Base-by-base conservation (phyloP, 2,888 invertebrate genomes). In the Agrotis clavis region DNA sequence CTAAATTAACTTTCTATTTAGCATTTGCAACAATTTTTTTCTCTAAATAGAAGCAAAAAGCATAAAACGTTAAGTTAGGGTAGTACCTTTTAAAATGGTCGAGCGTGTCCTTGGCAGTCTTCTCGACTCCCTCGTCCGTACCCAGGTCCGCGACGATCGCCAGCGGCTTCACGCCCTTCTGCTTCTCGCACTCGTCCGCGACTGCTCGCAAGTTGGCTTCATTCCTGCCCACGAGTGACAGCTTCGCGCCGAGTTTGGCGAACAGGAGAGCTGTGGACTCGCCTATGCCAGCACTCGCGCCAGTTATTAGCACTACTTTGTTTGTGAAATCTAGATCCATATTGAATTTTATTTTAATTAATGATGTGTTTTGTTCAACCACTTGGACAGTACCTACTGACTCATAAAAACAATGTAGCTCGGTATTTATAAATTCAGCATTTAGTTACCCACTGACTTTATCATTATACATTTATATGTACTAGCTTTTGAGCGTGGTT, bases 231-330 rank as follows among this genome's bases (percentile, higher is more conserved):
- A 90, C 90, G 6, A 91, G 82, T 0, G 88, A 76, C 64, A 92
- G 70, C 53, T 83, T 84, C 0, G 91, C 92, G 21, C 89, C 88
- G 64, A 81, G 85, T 61, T 86, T 80, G 0, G 90, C 90, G 53
- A 90, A 90, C 72, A 89, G 69, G 16, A 89, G 6, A 6, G 91
- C 90, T 1, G 84, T 90, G 5, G 87, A 76, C 68, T 89, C 88
- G 0, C 91, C 91, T 16, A 91, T 89, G 0, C 91, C 91, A 1
- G 89, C 88, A 69, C 91, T 91, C 0, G 91, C 91, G 18, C 92
- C 92, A 0, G 90, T 92, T 48, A 92, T 86, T 25, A 92, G 60
- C 51, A 90, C 90, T 0, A 91, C 90, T 86, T 91, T 91, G 21
- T 84, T 73, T 0, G 86, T 70, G 63, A 91, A 91, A 66, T 88